Evolutionary conservation across 2,888 invertebrate genomes (phyloP).

Genomic region (Lithophane semibrunnea): DNA sequence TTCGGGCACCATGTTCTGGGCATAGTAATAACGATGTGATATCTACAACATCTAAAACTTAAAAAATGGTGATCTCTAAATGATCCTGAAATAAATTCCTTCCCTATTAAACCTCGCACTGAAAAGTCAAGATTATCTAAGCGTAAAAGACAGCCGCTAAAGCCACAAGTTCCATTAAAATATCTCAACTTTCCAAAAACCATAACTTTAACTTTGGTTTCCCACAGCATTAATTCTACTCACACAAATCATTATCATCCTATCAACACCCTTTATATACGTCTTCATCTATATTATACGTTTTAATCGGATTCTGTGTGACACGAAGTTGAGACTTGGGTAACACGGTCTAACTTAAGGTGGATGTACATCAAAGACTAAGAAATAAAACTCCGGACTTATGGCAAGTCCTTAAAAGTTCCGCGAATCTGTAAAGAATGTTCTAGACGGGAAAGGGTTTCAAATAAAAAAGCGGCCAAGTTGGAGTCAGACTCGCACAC

Average conservation of each 20-base stretch:
- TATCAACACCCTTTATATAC: conserved; percentile 37
- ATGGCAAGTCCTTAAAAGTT: conserved; percentile 33
- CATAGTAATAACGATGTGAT: neutral
- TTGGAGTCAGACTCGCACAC: neutral
- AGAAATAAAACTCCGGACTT: conserved; percentile 20
- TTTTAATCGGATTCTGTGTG: conserved; percentile 53
- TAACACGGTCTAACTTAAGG: conserved; percentile 31
- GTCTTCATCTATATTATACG: conserved; percentile 30
- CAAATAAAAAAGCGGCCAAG: conserved; percentile 20
- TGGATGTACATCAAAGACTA: conserved; percentile 41
- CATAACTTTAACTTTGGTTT: conserved; percentile 25
- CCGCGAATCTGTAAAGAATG: conserved; percentile 27
- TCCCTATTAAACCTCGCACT: neutral
- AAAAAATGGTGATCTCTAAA: too few species aligned
- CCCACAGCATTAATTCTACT: conserved; percentile 44
- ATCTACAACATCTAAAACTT: too few species aligned
- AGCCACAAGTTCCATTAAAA: neutral
- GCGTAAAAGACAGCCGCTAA: neutral
- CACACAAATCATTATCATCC: conserved; percentile 48
- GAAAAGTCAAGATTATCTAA: neutral
- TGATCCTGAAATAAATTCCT: too few species aligned
- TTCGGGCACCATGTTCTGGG: too few species aligned
- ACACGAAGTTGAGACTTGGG: conserved; percentile 37
- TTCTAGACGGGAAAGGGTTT: conserved; percentile 42
- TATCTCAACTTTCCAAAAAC: conserved; percentile 3